phyloP scores from a whole-genome alignment of 2,888 invertebrate species.

The Mechanitis mazaeus region DNA sequence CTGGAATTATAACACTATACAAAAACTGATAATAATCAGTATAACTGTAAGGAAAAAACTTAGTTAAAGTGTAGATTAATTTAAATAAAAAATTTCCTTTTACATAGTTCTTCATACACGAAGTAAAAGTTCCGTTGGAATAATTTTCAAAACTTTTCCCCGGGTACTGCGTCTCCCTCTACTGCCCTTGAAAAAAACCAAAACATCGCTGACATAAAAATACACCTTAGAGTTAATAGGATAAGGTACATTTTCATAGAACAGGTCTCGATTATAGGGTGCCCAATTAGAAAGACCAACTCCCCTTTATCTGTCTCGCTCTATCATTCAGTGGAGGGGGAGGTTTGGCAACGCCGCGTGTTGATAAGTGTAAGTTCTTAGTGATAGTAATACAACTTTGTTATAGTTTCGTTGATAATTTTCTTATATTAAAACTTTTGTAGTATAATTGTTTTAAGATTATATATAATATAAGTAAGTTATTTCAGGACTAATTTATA shows the following conservation, averaged over 20 bases:
- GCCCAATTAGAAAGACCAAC: conserved; percentile 10
- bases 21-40: too few relatives aligned
- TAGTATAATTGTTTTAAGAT: neutral
- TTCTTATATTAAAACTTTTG: neutral
- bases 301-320: conserved; percentile 14
- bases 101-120: neutral
- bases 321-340: neutral
- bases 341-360: conserved; percentile 18
- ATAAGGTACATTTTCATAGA: neutral
- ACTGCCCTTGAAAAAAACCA: conserved; percentile 17
- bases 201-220: neutral
- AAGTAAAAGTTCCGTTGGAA: conserved; percentile 11
- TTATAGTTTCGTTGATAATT: neutral
- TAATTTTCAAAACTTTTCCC: conserved; percentile 15
- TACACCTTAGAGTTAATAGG: neutral
- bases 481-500: too few relatives aligned
- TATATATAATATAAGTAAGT: too few relatives aligned
- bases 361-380: conserved; percentile 4
- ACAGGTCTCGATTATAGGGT: neutral
- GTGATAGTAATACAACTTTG: conserved; percentile 6
- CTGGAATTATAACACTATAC: too few relatives aligned
- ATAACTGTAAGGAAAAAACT: too few relatives aligned
- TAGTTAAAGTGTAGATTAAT: too few relatives aligned
- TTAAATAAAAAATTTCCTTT: too few relatives aligned
- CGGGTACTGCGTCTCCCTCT: conserved; percentile 9